Base-by-base conservation (phyloP, 2,113 vertebrate genomes). In the Megaptera novaeangliae region DNA sequence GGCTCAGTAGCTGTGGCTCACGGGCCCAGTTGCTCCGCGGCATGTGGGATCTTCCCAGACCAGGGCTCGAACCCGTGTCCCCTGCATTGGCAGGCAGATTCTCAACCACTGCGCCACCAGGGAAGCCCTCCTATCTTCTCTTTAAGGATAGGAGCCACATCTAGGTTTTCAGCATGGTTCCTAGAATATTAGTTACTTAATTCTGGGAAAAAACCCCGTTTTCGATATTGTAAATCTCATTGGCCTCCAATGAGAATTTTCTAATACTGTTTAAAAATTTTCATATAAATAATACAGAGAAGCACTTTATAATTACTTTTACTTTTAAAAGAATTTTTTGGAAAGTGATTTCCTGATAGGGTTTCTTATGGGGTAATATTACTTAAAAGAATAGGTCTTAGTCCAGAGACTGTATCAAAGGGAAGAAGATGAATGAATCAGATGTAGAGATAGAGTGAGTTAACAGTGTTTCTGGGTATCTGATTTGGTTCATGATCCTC, bases 221-320 rank as follows among this genome's bases (percentile, higher is more conserved):
- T 74, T 95, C 25, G 21, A 71, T 59, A 85, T 6, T 81, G 6
- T 72, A 93, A 68, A 61, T 97, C 39, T 96, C 31, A 63, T 46
- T 96, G 78, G 36, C 46, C 27, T 89, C 25, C 14, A 57, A 18
- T 71, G 82, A 88, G n/a, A 88, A 83, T 93, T 90, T 92, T 85
- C 52, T 91, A 94, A 44, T 72, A 84, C 31, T 95, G 46, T 88
- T 90, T 91, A 77, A 94, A 93, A 69, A 2, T 71, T 91, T 91
- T 87, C 27, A 39, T 82, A 75, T 82, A 46, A 93, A 61, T 96
- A 93, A 91, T 36, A 23, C 34, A 80, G 46, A 34, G 44, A 92
- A 92, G 2, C 46, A 90, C 61, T 95, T 95, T 93, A 85, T 85
- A 91, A 88, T 81, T 92, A 63, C 5, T 55, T 78, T 81, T 92